Evolutionary conservation across 2,113 vertebrate genomes (phyloP).

Genomic region (Acanthisitta chloris): DNA sequence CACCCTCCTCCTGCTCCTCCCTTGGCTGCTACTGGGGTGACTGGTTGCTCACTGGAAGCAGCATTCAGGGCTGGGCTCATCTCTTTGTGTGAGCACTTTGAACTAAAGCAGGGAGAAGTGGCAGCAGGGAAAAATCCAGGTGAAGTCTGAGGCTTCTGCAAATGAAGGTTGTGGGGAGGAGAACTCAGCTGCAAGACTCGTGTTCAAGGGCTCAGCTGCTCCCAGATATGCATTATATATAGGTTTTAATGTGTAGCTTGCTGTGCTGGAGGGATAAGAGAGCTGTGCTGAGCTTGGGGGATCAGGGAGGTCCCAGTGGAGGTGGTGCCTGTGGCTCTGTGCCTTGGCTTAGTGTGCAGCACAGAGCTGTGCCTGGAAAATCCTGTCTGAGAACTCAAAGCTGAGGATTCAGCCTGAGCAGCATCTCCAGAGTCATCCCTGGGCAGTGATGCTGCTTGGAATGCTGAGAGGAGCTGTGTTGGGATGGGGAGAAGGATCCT

Average conservation of each 20-base stretch:
- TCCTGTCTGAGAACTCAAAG: not conserved
- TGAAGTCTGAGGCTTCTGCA: not conserved
- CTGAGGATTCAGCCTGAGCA: rapidly evolving
- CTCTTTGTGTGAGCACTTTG: rapidly evolving
- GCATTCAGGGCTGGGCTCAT: rapidly evolving
- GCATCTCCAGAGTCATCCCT: not conserved
- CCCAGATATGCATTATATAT: rapidly evolving
- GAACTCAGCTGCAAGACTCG: too few species aligned
- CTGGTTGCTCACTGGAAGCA: not conserved
- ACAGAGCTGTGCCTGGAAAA: not conserved
- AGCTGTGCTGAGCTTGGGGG: not conserved
- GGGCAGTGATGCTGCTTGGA: not conserved
- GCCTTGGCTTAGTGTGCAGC: not conserved
- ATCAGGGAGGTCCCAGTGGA: rapidly evolving
- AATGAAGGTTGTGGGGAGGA: not conserved
- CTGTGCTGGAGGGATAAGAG: not conserved
- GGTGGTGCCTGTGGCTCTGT: not conserved
- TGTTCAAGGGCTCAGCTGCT: not conserved
- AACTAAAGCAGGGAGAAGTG: not conserved
- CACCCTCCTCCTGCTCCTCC: not conserved
- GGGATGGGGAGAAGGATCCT: not conserved
- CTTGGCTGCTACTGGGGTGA: not conserved
- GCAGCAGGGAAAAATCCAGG: not conserved
- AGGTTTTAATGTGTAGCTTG: rapidly evolving
- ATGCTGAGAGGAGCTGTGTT: not conserved